These are phyloP conservation scores for Oryctes rhinoceros DNA, from an alignment of 1,140 invertebrate genomes.

Conservation along the genomic window DNA sequence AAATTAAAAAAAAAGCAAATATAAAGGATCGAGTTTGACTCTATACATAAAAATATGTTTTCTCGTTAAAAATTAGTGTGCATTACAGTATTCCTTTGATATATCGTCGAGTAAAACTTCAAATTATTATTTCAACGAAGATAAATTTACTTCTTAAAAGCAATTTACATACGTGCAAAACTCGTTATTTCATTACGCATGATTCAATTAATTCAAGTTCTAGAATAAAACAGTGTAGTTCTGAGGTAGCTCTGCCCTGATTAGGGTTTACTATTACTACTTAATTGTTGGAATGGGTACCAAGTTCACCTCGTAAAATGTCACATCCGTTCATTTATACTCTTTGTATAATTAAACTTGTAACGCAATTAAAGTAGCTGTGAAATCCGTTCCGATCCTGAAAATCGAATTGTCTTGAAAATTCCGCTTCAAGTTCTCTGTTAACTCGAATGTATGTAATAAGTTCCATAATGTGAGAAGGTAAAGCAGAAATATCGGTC, in stretches of 20 bases:
- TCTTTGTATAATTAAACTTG: conserved; percentile 12
- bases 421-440: neutral
- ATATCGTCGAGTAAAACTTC: neutral
- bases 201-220: neutral
- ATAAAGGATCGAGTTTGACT: too few relatives aligned
- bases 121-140: neutral
- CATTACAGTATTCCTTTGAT: neutral
- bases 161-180: neutral
- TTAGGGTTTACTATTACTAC: neutral
- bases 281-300: neutral
- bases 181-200: neutral
- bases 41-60: too few relatives aligned
- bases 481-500: too few relatives aligned
- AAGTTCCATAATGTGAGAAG: too few relatives aligned
- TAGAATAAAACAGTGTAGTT: neutral
- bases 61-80: too few relatives aligned
- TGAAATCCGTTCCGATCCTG: neutral
- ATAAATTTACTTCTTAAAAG: neutral
- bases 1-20: too few relatives aligned
- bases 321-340: neutral
- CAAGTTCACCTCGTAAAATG: neutral
- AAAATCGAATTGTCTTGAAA: neutral
- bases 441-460: neutral
- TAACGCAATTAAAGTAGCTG: neutral
- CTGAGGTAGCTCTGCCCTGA: neutral